Evolutionary conservation across 2,797 vertebrate genomes (phyloP).

Genomic region (Dicrostonyx torquatus): DNA sequence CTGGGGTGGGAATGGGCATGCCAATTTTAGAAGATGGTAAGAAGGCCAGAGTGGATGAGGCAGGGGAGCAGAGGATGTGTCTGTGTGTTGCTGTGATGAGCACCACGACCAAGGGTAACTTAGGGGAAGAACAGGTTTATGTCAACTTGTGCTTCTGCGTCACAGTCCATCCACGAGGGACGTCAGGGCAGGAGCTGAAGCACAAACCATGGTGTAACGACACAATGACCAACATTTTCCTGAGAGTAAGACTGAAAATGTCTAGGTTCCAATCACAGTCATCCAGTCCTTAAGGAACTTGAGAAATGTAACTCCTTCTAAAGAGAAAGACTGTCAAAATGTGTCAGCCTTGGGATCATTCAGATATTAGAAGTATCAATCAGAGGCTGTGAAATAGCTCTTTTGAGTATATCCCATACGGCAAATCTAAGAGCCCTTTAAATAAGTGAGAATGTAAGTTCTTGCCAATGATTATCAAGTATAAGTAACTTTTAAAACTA

Average conservation of each 20-base stretch:
- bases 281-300: not conserved
- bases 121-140: not conserved
- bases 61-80: not conserved
- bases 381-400: not conserved
- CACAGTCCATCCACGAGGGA: not conserved
- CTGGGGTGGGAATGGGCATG: not conserved
- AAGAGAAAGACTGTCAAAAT: not conserved
- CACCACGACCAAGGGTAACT: no score
- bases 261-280: not conserved
- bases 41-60: not conserved
- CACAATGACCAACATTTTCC: not conserved
- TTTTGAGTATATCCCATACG: not conserved
- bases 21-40: not conserved
- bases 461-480: constrained; percentile 8
- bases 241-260: not conserved
- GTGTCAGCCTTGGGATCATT: not conserved
- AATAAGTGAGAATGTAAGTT: constrained; percentile 5
- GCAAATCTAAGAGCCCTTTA: not conserved
- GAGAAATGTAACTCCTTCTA: not conserved
- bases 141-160: not conserved
- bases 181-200: not conserved
- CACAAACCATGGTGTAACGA: no score
- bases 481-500: not conserved
- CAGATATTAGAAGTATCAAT: not conserved
- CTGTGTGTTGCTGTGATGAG: not conserved